Base-by-base conservation (phyloP, 1,140 invertebrate genomes). In the Megalopta genalis region DNA sequence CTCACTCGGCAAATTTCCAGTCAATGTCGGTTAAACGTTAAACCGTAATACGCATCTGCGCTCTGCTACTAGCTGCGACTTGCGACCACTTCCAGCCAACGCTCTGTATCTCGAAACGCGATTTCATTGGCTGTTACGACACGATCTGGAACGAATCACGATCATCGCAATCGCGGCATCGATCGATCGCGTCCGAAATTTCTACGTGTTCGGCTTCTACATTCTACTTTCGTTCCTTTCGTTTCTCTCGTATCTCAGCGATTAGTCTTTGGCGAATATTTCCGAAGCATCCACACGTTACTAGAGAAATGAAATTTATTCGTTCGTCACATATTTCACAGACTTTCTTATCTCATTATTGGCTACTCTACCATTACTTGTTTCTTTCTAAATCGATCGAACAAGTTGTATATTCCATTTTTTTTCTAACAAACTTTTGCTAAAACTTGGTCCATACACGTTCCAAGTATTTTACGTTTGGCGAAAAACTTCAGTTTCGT, bases 1-100 rank as follows among this genome's bases (percentile, higher is more conserved):
- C 76, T 78, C 76, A 63, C 60, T 72, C 60, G 68, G 76, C 23
- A 72, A 78, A 78, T 72, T 78, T 78, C 49, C 46, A 77, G 59
- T 71, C 39, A 64, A 77, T 63, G 27, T 70, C 65, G 16, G 49
- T 18, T 18, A 52, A 16, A 60, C 42, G 42, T 8, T 57, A 27
- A 68, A 68, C 9, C 18, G 21, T 42, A 70, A 27, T 32, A 57
- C 25, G 60, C 54, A 25, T 70, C 21, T 63, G 69, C 76, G 60
- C 69, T 72, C 76, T 72, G 21, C 70, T 27, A 1, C 23, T 18
- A 16, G 25, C 10, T 5, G 12, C 32, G 23, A n/a, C 16, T 9
- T 5, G 12, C 32, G 23, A n/a, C 16, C 16, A 2, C 18, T 54
- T 64, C 46, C 57, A n/a, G 62, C 18, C 16, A 25, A 39, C 42